phyloP scores from a whole-genome alignment of 2,888 invertebrate genomes.

The Tachina grossa region DNA sequence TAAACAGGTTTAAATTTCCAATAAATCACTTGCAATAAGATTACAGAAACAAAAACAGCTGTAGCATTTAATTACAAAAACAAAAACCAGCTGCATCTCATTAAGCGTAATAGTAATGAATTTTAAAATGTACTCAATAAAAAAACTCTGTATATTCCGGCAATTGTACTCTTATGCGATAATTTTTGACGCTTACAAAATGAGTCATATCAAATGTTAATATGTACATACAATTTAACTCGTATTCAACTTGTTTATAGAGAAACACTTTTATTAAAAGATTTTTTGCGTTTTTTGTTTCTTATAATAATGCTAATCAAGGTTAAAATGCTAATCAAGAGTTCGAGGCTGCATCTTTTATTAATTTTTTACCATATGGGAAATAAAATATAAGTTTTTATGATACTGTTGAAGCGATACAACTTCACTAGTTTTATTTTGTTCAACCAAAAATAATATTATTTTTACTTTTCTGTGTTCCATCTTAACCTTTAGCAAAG shows the following conservation, averaged over 20 bases:
- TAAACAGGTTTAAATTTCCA: too few relatives aligned
- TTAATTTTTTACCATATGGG: background rate
- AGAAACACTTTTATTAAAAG: background rate
- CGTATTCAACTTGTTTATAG: background rate
- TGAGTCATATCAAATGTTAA: conserved; percentile 25
- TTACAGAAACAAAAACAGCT: background rate
- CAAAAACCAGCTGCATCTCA: background rate
- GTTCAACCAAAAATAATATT: background rate
- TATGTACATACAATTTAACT: background rate
- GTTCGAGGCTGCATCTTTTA: background rate
- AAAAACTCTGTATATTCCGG: conserved; percentile 36
- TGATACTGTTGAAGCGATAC: conserved; percentile 5
- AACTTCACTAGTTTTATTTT: conserved; percentile 29
- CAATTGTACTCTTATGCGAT: background rate
- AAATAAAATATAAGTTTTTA: background rate
- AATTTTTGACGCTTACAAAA: background rate
- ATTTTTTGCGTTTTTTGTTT: background rate
- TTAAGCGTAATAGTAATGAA: conserved; percentile 15
- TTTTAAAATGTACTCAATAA: conserved; percentile 31
- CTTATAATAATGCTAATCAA: background rate
- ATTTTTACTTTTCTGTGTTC: background rate
- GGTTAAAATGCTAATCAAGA: conserved; percentile 24
- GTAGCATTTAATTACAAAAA: background rate
- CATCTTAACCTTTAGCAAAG: background rate
- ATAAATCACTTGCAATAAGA: background rate